These are phyloP conservation scores for Andrena dorsata DNA, from an alignment of 2,888 invertebrate genomes.

Conservation along the genomic window DNA sequence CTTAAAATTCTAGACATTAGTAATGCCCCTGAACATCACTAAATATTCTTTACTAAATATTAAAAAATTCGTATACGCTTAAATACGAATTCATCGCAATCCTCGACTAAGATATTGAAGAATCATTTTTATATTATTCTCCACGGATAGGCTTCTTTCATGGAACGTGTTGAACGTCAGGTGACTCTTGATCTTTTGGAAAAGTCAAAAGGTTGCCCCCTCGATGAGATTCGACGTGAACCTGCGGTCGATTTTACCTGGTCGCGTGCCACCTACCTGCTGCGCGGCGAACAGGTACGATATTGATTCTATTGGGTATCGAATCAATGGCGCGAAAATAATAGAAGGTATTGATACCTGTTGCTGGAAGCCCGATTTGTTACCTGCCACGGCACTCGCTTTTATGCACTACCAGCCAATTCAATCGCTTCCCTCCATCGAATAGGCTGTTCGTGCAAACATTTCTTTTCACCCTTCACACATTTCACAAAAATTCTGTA, in stretches of 20 bases:
- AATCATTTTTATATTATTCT: not conserved
- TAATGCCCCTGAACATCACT: too few relatives aligned
- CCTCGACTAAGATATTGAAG: not conserved
- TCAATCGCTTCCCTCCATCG: conserved; percentile 25
- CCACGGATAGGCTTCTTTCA: not conserved
- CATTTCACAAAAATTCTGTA: not conserved
- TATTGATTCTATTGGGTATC: conserved; percentile 75
- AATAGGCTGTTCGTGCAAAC: conserved; percentile 26
- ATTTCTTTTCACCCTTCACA: not conserved
- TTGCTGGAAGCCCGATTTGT: conserved; percentile 68
- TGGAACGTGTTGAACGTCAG: conserved; percentile 37
- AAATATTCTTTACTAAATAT: not conserved
- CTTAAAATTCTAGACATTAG: not conserved
- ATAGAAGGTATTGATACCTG: conserved; percentile 73
- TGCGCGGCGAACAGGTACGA: conserved; percentile 71
- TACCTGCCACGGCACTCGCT: conserved; percentile 63
- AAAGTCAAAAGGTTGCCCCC: conserved; percentile 45
- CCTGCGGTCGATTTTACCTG: conserved; percentile 72
- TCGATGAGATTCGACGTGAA: conserved; percentile 50
- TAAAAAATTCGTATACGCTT: not conserved
- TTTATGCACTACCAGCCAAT: conserved; percentile 44
- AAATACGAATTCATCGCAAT: not conserved
- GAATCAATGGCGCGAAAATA: conserved; percentile 76
- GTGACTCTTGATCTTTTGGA: conserved; percentile 56
- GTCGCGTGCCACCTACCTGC: conserved; percentile 78